phyloP scores from a whole-genome alignment of 2,888 invertebrate species.

The Bembecia ichneumoniformis region DNA sequence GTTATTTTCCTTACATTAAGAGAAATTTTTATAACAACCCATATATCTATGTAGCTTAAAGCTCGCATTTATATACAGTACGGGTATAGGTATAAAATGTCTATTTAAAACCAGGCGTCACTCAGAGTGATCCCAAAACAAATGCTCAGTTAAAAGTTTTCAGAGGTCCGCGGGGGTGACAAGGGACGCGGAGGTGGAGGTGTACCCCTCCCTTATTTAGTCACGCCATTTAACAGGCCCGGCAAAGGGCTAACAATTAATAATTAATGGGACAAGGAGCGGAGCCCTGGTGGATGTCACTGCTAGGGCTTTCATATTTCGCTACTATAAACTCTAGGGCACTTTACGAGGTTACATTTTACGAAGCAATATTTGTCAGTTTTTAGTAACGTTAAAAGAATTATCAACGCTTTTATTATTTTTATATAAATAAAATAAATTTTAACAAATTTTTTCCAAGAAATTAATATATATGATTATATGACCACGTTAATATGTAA shows the following conservation, averaged over 20 bases:
- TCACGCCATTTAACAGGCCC: conserved; percentile 59
- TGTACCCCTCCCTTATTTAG: conserved; percentile 49
- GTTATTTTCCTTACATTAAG: no score
- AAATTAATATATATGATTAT: no score
- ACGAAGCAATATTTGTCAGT: no score
- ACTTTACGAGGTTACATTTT: no score
- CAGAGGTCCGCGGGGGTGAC: conserved; percentile 14
- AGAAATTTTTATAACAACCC: no score
- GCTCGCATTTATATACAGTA: neutral
- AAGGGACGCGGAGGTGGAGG: conserved; percentile 18
- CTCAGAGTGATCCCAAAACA: conserved; percentile 43
- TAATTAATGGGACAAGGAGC: conserved; percentile 20
- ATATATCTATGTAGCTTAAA: neutral
- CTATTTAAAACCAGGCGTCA: conserved; percentile 10
- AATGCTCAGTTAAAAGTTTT: conserved; percentile 40
- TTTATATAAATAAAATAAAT: no score
- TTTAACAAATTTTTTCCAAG: no score
- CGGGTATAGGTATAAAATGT: no score
- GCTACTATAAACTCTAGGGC: conserved; percentile 1
- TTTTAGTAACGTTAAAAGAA: no score
- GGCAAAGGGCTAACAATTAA: conserved; percentile 61
- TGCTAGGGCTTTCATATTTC: conserved; percentile 22
- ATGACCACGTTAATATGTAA: no score
- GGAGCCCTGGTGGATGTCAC: conserved; percentile 14
- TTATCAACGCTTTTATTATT: no score